A percentile compares a stretch with the other conserved stretches of the same genome.
These are phyloP conservation scores for Drosophila anomelani DNA, from an alignment of 2,888 invertebrate genomes.

Conservation along the genomic window DNA sequence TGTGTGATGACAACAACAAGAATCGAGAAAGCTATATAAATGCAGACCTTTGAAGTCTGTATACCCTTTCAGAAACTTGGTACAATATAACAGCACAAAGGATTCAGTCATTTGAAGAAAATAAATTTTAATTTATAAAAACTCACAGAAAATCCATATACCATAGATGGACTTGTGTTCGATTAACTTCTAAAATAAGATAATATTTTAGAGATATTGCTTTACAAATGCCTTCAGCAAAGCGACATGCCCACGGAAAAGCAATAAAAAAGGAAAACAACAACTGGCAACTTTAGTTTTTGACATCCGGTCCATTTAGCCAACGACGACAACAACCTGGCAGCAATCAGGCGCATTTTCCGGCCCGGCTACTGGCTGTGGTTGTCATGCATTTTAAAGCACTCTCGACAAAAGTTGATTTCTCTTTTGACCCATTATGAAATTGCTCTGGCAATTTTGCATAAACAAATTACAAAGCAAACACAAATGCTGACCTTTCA, in stretches of 20 bases:
- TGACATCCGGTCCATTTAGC: conserved; percentile 77
- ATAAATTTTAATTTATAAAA: neutral
- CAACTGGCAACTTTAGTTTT: conserved; percentile 72
- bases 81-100: neutral
- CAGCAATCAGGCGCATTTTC: conserved; percentile 70
- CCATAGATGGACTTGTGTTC: no score
- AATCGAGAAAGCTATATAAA: conserved; percentile 11
- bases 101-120: neutral
- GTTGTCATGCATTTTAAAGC: conserved; percentile 77
- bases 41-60: conserved; percentile 21
- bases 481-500: conserved; percentile 72
- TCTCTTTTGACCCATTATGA: conserved; percentile 80
- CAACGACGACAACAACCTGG: conserved; percentile 72
- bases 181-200: no score
- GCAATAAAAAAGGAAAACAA: conserved; percentile 42
- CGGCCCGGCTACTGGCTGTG: conserved; percentile 47
- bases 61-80: conserved; percentile 1
- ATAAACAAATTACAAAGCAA: conserved; percentile 79
- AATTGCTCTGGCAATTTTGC: conserved; percentile 79
- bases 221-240: neutral
- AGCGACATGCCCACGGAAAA: conserved; percentile 5
- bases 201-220: neutral
- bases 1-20: conserved; percentile 54
- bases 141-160: neutral
- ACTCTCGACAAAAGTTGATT: conserved; percentile 79